These are phyloP conservation scores for Drosophila persimilis DNA, from an alignment of 1,140 invertebrate species.

Conservation along the genomic window DNA sequence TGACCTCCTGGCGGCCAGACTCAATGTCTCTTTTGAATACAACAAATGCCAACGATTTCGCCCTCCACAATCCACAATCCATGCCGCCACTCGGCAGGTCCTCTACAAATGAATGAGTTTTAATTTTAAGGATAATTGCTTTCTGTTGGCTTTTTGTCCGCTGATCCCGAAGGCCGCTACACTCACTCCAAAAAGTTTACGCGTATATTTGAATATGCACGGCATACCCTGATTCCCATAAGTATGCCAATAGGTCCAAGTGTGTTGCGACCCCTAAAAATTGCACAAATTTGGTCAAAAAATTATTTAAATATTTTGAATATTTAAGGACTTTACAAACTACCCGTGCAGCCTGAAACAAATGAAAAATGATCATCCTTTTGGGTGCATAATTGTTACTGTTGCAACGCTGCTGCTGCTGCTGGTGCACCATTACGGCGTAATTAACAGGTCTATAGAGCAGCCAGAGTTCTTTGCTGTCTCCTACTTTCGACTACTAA, in stretches of 20 bases:
- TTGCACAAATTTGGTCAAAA: no score
- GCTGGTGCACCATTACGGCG: conserved; percentile 21
- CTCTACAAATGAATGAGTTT: conserved; percentile 75
- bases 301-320: background rate
- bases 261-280: no score
- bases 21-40: conserved; percentile 64
- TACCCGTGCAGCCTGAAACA: background rate
- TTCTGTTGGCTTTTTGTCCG: conserved; percentile 56
- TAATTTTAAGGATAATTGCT: conserved; percentile 81
- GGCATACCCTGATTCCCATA: background rate
- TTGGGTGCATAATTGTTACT: no score
- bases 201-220: no score
- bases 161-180: conserved; percentile 5
- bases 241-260: background rate
- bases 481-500: conserved; percentile 27
- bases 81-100: background rate
- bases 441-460: conserved; percentile 50
- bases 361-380: conserved; percentile 6
- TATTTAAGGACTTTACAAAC: background rate
- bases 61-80: no score
- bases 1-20: conserved; percentile 20
- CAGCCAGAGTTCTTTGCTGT: conserved; percentile 18
- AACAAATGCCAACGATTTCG: conserved; percentile 43
- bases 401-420: conserved; percentile 3
- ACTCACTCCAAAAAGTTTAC: conserved; percentile 1